These are phyloP conservation scores for Cinara cedri DNA, from an alignment of 2,888 invertebrate genomes.

Conservation along the genomic window DNA sequence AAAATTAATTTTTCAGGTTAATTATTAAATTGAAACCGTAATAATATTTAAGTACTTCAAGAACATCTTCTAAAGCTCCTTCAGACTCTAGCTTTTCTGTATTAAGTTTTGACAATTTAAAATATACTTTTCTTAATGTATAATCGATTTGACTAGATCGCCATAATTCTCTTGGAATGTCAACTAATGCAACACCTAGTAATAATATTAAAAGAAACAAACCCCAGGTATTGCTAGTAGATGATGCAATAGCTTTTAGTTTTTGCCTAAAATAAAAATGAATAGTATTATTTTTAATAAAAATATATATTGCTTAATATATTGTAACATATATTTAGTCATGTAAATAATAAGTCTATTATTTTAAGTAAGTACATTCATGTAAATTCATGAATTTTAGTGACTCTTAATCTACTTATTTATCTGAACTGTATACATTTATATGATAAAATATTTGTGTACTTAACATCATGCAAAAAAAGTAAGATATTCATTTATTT, in stretches of 20 bases:
- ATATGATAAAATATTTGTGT: too few species aligned
- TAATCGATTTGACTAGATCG: conserved; percentile 78
- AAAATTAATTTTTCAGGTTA: conserved; percentile 3
- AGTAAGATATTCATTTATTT: too few species aligned
- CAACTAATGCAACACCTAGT: conserved; percentile 92
- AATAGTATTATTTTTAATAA: not conserved
- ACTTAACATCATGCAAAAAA: too few species aligned
- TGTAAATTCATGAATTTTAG: too few species aligned
- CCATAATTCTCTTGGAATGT: conserved; percentile 92
- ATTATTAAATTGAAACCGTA: conserved; percentile 17
- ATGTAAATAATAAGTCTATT: too few species aligned
- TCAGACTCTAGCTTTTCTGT: conserved; percentile 97
- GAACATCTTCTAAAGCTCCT: conserved; percentile 91
- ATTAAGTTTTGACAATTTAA: conserved; percentile 91
- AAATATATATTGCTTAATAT: not conserved
- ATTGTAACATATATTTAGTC: too few species aligned
- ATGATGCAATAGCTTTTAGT: conserved; percentile 94
- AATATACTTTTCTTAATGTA: conserved; percentile 84
- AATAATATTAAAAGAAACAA: conserved; percentile 90
- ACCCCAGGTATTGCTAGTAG: conserved; percentile 99
- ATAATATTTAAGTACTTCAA: conserved; percentile 71
- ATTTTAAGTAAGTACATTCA: too few species aligned
- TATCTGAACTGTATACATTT: too few species aligned
- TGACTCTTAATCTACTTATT: too few species aligned
- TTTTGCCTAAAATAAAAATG: conserved; percentile 69